These are phyloP conservation scores for Microtus pennsylvanicus DNA, from an alignment of 2,113 vertebrate genomes.

Conservation along the genomic window DNA sequence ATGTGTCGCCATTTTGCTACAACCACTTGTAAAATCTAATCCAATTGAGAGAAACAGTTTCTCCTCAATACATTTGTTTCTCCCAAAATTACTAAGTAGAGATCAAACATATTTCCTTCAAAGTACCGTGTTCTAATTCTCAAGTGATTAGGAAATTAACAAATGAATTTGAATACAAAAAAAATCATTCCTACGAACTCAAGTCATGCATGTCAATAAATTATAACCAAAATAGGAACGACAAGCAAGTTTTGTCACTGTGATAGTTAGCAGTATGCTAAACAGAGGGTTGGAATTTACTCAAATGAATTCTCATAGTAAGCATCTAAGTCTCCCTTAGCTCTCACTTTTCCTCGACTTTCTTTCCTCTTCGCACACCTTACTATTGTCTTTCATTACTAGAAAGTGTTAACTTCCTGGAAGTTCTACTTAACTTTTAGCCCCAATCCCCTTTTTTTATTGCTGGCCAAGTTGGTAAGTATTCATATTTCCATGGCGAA, in stretches of 20 bases:
- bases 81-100: background rate
- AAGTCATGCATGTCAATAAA: background rate
- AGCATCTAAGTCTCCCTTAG: background rate
- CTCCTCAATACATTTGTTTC: background rate
- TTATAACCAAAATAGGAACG: background rate
- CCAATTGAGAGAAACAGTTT: background rate
- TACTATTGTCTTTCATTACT: background rate
- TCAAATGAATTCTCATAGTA: background rate
- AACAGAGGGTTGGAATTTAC: background rate
- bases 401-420: background rate
- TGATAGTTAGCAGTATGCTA: background rate
- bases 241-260: background rate
- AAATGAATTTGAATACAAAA: background rate
- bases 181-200: background rate
- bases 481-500: background rate
- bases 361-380: background rate
- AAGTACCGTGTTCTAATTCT: background rate
- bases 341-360: background rate
- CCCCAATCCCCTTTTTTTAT: background rate
- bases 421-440: too few relatives aligned
- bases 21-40: background rate
- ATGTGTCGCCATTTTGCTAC: background rate
- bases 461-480: background rate
- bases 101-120: background rate
- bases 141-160: background rate